Evolutionary conservation across 2,797 vertebrate genomes (phyloP).

Genomic region (Premnoplex brunnescens): DNA sequence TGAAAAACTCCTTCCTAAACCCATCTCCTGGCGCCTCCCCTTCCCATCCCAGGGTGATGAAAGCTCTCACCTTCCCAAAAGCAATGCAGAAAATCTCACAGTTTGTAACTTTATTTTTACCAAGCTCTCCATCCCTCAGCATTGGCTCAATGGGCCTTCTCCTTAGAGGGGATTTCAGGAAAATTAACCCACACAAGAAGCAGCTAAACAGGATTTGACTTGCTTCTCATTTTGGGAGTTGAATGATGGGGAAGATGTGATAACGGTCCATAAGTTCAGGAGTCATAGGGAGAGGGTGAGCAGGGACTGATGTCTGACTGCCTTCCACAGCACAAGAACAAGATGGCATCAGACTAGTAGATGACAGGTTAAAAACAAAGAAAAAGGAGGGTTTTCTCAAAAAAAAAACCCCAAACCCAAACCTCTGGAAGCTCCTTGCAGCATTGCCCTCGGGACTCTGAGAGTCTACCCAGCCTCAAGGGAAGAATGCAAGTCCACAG

Average conservation of each 20-base stretch:
- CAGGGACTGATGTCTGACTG: background rate
- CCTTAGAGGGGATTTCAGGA: background rate
- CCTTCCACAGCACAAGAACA: background rate
- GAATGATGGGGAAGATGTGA: background rate
- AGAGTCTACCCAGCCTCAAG: background rate
- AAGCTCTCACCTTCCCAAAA: background rate
- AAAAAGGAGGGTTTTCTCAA: background rate
- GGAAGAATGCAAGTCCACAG: rapidly evolving
- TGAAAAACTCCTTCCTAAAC: background rate
- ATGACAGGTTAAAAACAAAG: background rate
- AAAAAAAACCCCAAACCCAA: rapidly evolving
- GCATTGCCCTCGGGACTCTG: background rate
- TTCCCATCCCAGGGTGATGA: background rate
- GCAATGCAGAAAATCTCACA: rapidly evolving
- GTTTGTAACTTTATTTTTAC: background rate
- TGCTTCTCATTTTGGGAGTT: background rate
- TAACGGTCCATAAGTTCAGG: background rate
- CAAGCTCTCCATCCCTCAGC: background rate
- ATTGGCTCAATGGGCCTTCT: background rate
- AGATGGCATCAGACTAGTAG: background rate
- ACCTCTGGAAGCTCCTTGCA: background rate
- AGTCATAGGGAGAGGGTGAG: background rate
- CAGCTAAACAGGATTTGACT: background rate
- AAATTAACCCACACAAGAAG: background rate
- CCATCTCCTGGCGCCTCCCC: background rate